Evolutionary conservation across 2,888 invertebrate genomes (phyloP).

Genomic region (Homarus gammarus): DNA sequence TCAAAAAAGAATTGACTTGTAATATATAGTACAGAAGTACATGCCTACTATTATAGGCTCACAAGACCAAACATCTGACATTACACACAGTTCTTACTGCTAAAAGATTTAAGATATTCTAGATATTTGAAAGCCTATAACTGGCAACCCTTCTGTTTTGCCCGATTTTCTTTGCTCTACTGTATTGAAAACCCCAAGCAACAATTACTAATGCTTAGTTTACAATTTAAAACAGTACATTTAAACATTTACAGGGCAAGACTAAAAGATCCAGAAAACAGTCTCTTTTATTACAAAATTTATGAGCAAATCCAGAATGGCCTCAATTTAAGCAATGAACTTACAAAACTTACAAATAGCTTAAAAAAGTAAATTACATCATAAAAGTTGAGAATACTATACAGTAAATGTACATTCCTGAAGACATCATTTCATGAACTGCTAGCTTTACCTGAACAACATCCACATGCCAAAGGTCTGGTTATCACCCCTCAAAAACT

Average conservation of each 20-base stretch:
- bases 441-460: neutral
- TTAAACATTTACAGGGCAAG: neutral
- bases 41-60: too few species aligned
- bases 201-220: too few species aligned
- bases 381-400: conserved; percentile 10
- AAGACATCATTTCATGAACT: neutral
- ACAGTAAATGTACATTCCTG: conserved; percentile 31
- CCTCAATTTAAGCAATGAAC: conserved; percentile 56
- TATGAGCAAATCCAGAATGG: conserved; percentile 61
- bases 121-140: too few species aligned
- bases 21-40: too few species aligned
- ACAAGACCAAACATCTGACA: too few species aligned
- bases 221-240: too few species aligned
- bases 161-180: too few species aligned
- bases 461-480: neutral
- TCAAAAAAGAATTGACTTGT: too few species aligned
- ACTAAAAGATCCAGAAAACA: neutral
- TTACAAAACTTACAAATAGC: conserved; percentile 64
- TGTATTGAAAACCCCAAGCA: too few species aligned
- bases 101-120: too few species aligned
- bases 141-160: too few species aligned
- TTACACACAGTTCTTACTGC: too few species aligned
- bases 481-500: neutral
- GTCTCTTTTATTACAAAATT: conserved; percentile 54
- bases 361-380: conserved; percentile 40